Evolutionary conservation across 1,140 invertebrate species (phyloP).

Genomic region (Cardiocondyla obscurior): DNA sequence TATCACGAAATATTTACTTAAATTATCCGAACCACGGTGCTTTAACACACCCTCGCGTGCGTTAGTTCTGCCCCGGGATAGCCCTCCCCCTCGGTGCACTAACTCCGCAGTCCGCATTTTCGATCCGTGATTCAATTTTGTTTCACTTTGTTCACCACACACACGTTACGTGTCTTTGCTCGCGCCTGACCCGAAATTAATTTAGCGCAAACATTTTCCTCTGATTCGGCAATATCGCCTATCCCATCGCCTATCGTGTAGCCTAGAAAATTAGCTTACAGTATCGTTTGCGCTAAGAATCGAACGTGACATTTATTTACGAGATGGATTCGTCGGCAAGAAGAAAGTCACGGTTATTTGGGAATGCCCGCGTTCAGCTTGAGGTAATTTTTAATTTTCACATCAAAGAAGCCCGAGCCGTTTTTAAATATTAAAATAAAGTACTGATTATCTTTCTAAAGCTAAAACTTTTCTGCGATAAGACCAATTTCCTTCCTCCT

Average conservation of each 20-base stretch:
- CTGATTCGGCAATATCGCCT: conserved; percentile 47
- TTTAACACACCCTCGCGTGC: conserved; percentile 59
- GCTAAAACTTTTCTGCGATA: neutral
- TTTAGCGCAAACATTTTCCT: conserved; percentile 45
- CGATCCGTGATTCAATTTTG: conserved; percentile 64
- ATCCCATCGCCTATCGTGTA: conserved; percentile 9
- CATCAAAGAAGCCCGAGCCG: neutral
- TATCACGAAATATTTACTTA: conserved; percentile 69
- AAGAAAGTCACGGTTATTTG: neutral
- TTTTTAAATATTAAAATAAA: neutral
- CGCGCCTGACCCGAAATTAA: conserved; percentile 57
- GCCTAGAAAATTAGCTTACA: conserved; percentile 31
- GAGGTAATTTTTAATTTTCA: neutral
- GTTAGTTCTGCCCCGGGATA: conserved; percentile 4
- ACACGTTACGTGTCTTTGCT: conserved; percentile 53
- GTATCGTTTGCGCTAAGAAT: conserved; percentile 7
- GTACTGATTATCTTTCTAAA: neutral
- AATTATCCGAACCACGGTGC: conserved; percentile 58
- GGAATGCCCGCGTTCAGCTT: neutral
- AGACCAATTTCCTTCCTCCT: conserved; percentile 34
- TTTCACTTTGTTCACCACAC: conserved; percentile 46
- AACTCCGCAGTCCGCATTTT: conserved; percentile 22
- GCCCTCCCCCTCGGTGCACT: neutral
- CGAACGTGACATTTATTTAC: neutral
- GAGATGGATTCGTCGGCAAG: neutral